Conservation (phyloP, 2,888 invertebrate species). For the Cartodere bifasciata region DNA sequence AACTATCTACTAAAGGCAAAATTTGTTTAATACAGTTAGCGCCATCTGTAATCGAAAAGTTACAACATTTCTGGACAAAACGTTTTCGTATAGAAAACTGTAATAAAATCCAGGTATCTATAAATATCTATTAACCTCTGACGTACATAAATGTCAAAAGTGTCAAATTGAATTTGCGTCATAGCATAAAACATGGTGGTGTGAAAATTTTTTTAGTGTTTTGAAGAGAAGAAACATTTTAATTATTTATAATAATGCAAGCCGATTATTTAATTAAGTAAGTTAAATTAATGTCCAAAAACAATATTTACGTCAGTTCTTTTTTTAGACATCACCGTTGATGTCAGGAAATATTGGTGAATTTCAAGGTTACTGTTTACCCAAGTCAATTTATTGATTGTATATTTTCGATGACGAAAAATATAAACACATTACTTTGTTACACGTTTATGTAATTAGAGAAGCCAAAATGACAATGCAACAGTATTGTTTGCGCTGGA, state of each 20-base stretch:
- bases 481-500: slow-evolving; percentile 56
- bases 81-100: too few species aligned
- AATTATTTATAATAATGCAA: slow-evolving; percentile 1
- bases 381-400: slow-evolving; percentile 28
- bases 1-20: too few species aligned
- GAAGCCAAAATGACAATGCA: slow-evolving; percentile 31
- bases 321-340: slow-evolving; percentile 20
- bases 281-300: background rate
- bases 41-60: too few species aligned
- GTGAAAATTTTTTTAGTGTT: background rate
- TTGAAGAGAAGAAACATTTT: background rate
- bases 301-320: background rate
- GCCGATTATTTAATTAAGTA: background rate
- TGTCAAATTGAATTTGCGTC: too few species aligned
- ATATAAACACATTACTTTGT: slow-evolving; percentile 17
- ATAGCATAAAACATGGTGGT: slow-evolving; percentile 1
- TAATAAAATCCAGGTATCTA: too few species aligned
- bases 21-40: too few species aligned
- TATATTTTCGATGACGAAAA: slow-evolving; percentile 20
- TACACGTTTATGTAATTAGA: slow-evolving; percentile 5
- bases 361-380: slow-evolving; percentile 29
- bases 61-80: too few species aligned
- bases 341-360: slow-evolving; percentile 21
- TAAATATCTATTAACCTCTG: too few species aligned
- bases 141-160: too few species aligned